These are phyloP conservation scores for Pollenia griseotomentosa DNA, from an alignment of 2,888 invertebrate species.

Conservation along the genomic window DNA sequence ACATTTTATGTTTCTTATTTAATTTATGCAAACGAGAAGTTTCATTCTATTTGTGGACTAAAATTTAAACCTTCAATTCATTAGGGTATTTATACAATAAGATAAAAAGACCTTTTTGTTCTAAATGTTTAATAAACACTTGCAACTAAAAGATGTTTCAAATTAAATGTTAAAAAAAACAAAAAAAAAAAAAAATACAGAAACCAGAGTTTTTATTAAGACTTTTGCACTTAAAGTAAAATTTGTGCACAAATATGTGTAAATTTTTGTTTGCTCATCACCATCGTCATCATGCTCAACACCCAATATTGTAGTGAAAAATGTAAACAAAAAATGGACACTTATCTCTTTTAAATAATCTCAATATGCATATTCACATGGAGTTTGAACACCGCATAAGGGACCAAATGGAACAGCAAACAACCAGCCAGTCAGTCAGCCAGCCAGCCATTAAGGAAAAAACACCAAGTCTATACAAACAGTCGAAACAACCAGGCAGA, in stretches of 20 bases:
- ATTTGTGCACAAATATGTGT: not conserved
- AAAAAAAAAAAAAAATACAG: not conserved
- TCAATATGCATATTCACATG: constrained; percentile 66
- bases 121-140: not conserved
- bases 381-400: constrained; percentile 63
- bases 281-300: constrained; percentile 52
- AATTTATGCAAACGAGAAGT: constrained; percentile 63
- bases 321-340: constrained; percentile 63
- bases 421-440: constrained; percentile 19
- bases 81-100: constrained; percentile 37
- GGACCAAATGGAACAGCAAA: constrained; percentile 59
- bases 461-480: constrained; percentile 52
- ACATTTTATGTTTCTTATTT: not conserved
- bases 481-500: constrained; percentile 28
- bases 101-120: constrained; percentile 36
- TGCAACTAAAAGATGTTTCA: constrained; percentile 25
- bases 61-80: constrained; percentile 50
- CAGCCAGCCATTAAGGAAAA: not conserved
- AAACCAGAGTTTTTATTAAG: constrained; percentile 60
- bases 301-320: constrained; percentile 63
- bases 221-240: not conserved
- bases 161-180: constrained; percentile 16
- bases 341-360: constrained; percentile 69
- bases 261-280: constrained; percentile 55
- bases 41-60: constrained; percentile 15